Percentiles rank a stretch among this genome's conserved stretches.
These are phyloP conservation scores for Aporrectodea caliginosa DNA, from an alignment of 1,140 invertebrate genomes.

Conservation along the genomic window DNA sequence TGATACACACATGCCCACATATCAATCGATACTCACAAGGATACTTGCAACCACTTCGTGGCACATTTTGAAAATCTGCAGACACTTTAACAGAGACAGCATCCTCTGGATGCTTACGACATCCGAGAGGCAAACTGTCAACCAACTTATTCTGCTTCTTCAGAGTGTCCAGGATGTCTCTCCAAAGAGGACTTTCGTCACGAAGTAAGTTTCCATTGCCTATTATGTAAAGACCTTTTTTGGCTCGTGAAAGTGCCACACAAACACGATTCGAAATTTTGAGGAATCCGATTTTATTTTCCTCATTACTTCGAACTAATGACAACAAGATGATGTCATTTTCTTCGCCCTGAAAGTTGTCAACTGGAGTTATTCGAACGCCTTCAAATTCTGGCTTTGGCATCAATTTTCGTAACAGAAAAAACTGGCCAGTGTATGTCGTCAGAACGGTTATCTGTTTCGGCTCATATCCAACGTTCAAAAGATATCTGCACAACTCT, in stretches of 20 bases:
- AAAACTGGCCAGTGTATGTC: conserved; percentile 31
- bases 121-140: conserved; percentile 22
- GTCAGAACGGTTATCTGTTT: conserved; percentile 27
- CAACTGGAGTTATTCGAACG: conserved; percentile 17
- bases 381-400: neutral
- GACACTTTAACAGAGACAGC: conserved; percentile 29
- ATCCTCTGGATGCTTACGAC: conserved; percentile 27
- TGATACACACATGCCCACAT: conserved; percentile 37
- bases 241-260: conserved; percentile 38
- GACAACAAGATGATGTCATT: conserved; percentile 40
- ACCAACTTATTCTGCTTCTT: conserved; percentile 38
- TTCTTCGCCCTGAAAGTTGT: conserved; percentile 41
- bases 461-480: conserved; percentile 26
- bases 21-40: conserved; percentile 35
- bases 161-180: conserved; percentile 41
- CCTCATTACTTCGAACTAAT: conserved; percentile 38
- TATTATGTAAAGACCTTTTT: conserved; percentile 32
- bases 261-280: conserved; percentile 38
- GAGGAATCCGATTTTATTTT: conserved; percentile 36
- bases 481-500: conserved; percentile 16
- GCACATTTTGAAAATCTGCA: conserved; percentile 38
- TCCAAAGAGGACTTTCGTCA: conserved; percentile 38
- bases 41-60: conserved; percentile 37
- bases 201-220: conserved; percentile 35
- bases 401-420: neutral